Base-by-base conservation (phyloP, 2,888 invertebrate genomes). In the Agrilus mali region DNA sequence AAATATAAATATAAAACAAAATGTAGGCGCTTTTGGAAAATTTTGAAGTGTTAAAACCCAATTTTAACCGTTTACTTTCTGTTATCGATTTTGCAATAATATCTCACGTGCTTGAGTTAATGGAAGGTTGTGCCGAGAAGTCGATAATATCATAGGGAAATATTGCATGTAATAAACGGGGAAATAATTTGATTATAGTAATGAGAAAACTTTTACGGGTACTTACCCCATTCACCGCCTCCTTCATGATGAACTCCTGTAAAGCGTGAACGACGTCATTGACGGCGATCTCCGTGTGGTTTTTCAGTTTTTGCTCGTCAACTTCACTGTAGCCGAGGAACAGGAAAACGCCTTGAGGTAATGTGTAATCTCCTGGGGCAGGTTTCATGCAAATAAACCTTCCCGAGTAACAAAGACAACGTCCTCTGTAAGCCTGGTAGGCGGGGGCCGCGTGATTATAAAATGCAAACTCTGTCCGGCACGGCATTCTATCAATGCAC, bases 321-420 rank as follows among this genome's bases (percentile, higher is more conserved):
- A 83, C 82, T 46, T 87, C 82, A 57, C 90, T 90, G 69, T 88
- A 92, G 44, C 90, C 92, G 45, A 92, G 78, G 64, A 90, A 82
- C 50, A 92, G 74, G 68, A 87, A 92, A 33, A 90, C 82, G 33
- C 92, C 90, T 68, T 86, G 86, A 43, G 83, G 82, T 47, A 86
- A 72, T 58, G 75, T 79, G 68, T 86, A 86, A 58, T 84, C 77
- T 51, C 79, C 83, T 48, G 78, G 77, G 49, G 77, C 74, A 43
- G 90, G 90, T 59, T 88, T 79, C 85, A 89, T 88, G 70, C 90
- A 90, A 69, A 90, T 89, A 68, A 92, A 90, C 50, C 85, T 81
- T 32, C 90, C 89, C 16, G 88, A 88, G 70, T 90, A 90, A 69
- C 90, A 92, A 56, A 89, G 79, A 68, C 92, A 92, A 46, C 87